Evolutionary conservation across 2,797 vertebrate species (phyloP).

Genomic region (Mormyrops boulengeri): DNA sequence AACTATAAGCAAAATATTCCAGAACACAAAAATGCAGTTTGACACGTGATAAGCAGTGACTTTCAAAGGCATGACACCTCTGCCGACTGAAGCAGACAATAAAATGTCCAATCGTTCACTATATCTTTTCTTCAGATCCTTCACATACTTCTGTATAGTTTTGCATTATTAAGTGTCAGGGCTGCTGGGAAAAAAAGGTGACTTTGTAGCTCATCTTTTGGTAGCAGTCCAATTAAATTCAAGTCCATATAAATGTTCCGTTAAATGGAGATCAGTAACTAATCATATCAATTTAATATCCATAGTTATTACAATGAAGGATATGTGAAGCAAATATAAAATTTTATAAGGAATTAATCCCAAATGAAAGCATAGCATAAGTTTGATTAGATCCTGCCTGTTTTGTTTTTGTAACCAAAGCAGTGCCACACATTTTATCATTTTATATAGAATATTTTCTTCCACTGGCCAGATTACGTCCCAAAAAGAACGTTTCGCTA

Average conservation of each 20-base stretch:
- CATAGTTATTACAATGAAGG: slow-evolving; percentile 21
- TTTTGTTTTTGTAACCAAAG: slow-evolving; percentile 59
- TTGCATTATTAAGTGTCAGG: background rate
- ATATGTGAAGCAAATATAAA: slow-evolving; percentile 29
- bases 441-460: slow-evolving; percentile 37
- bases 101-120: background rate
- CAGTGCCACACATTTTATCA: slow-evolving; percentile 56
- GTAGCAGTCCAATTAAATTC: background rate
- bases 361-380: slow-evolving; percentile 29
- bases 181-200: background rate
- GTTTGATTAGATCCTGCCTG: background rate
- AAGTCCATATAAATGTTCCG: background rate
- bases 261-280: background rate
- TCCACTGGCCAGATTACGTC: slow-evolving; percentile 48
- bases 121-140: background rate
- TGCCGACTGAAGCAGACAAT: background rate
- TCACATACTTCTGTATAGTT: background rate
- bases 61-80: slow-evolving; percentile 11
- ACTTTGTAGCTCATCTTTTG: background rate
- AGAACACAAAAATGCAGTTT: slow-evolving; percentile 36
- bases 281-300: slow-evolving; percentile 1
- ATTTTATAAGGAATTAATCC: slow-evolving; percentile 26
- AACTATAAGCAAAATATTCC: slow-evolving; percentile 36
- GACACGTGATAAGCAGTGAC: slow-evolving; percentile 37
- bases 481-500: slow-evolving; percentile 55